Evolutionary conservation across 2,888 invertebrate species (phyloP), one percentile per base, ranked within the genome.

Genomic region (Dasysyrphus albostriatus): DNA sequence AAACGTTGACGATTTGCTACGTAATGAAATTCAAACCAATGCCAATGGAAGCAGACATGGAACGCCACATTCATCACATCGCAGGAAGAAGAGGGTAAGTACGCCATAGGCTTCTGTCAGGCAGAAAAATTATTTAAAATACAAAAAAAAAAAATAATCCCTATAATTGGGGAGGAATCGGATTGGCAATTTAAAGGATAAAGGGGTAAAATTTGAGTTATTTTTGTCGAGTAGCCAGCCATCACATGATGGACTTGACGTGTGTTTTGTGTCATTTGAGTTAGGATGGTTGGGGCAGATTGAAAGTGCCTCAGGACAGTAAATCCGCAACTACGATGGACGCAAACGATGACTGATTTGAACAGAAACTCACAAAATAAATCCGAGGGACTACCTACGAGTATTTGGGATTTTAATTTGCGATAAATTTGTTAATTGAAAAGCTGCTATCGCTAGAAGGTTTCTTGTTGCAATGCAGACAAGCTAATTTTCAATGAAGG

Each of bases 1-100:
- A 49, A 92, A 92, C 88, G 90, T 92, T 72, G 92, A 92, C 83
- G 92, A 92, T 89, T 88, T 92, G 83, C 80, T 92, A 79, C 70
- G 63, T 16, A 85, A 74, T 56, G 85, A 85, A 73, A 69, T 85
- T 49, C 89, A 90, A 63, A 90, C 92, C 61, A 82, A 90, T 88
- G 90, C 89, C 72, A 89, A 88, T 87, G 88, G 88, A 67, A 89
- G 88, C 83, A 88, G 88, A 70, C 58, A 81, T 61, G 90, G 89
- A 51, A 91, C 91, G 32, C 90, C 89, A 77, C 90, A 91, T 58
- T 90, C 90, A 24, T 90, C 91, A 34, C 90, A 89, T 75, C 89
- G 91, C 65, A 90, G 91, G 16, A 91, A 89, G 63, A 91, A 91
- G 85, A 91, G 90, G 91, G 92, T 92, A 88, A 91, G 91, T 89